phyloP scores from a whole-genome alignment of 2,888 invertebrate species.

The Pyrochroa serraticornis region DNA sequence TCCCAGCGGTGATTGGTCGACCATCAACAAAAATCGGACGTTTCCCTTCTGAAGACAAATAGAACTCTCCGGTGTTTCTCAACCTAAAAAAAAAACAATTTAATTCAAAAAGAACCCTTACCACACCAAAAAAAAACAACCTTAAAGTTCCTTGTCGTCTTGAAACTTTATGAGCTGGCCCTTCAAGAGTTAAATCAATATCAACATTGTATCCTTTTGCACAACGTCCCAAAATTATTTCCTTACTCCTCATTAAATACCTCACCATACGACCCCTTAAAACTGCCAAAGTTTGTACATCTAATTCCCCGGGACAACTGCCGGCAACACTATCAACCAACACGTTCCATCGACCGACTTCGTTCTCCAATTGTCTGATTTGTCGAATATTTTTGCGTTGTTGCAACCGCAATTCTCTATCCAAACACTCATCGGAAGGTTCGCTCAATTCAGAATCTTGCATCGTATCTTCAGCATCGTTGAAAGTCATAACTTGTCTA shows the following conservation, averaged over 20 bases:
- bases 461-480: conserved; percentile 90
- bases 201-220: conserved; percentile 90
- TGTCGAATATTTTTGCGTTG: conserved; percentile 65
- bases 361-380: conserved; percentile 87
- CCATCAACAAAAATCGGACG: conserved; percentile 94
- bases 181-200: conserved; percentile 91
- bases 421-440: conserved; percentile 79
- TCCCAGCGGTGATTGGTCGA: conserved; percentile 84
- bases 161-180: conserved; percentile 93
- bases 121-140: conserved; percentile 29
- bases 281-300: conserved; percentile 92
- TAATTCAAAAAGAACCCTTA: not conserved
- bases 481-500: conserved; percentile 71
- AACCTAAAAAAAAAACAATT: conserved; percentile 59
- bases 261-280: conserved; percentile 89
- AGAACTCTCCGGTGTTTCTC: conserved; percentile 93
- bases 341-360: conserved; percentile 86
- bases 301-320: conserved; percentile 85
- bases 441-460: conserved; percentile 84
- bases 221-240: conserved; percentile 92
- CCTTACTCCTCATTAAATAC: conserved; percentile 92
- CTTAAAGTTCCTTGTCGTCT: conserved; percentile 90
- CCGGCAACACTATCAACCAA: conserved; percentile 89
- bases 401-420: conserved; percentile 78
- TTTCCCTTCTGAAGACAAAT: conserved; percentile 93